Evolutionary conservation across 2,113 vertebrate genomes (phyloP), one percentile per base, ranked within the genome.

Genomic region (Callionymus lyra): DNA sequence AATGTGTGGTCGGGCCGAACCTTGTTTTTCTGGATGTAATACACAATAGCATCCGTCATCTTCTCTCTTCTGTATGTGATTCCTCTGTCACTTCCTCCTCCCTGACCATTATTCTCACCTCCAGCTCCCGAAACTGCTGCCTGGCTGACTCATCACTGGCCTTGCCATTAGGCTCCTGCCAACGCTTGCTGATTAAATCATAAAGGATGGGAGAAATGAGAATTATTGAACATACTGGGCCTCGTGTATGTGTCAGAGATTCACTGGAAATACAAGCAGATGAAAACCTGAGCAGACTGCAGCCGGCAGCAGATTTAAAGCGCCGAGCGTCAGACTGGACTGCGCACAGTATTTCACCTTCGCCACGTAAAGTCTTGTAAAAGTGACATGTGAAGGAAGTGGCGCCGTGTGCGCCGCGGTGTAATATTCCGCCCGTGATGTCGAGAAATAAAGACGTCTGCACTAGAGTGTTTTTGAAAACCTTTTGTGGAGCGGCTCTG

Each of bases 141-240:
- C 62, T 63, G 76, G 65, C 81, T 82, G 80, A 84, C 73, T 86
- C 81, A 84, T 83, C 65, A 59, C 72, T 68, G 69, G 71, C 70
- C 65, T 64, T 67, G 53, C 83, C 76, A 83, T 85, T 77, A 82
- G 67, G 70, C 53, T 68, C 62, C 66, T 76, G 79, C 76, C 78
- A 84, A 78, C 79, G 77, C 50, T 77, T 56, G 58, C 66, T 80
- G 73, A 84, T 83, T 81, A 79, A 83, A 83, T 77, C 68, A 75
- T 75, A 83, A 79, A 64, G 62, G 61, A 72, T 55, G 38, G 65
- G 50, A 68, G 65, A 69, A 77, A 74, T 56, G 40, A 68, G 45
- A 38, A 47, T 50, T 63, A 63, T 59, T 56, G 58, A 72, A 58
- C 54, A 63, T 53, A 59, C 62, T 51, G 72, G 72, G 51, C 53